Base-by-base conservation (phyloP, 1,140 invertebrate species). In the Drosophila subobscura region DNA sequence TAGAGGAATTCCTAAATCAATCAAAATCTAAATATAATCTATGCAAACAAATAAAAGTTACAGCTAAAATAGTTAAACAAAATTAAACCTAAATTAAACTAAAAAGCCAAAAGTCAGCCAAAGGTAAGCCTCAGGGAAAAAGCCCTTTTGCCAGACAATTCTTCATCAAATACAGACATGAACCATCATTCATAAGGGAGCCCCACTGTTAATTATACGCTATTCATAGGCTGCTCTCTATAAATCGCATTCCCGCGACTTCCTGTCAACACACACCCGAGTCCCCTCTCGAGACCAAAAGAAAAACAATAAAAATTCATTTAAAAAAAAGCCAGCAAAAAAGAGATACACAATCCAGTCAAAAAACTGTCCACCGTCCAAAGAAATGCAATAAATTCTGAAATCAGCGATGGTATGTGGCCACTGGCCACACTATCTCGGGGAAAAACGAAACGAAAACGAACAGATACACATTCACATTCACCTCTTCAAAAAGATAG, bases 331-430 rank as follows among this genome's bases (percentile, higher is more conserved):
- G 23, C 42, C 12, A 52, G 6, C 16, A 42, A 22, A 46, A 53
- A 33, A 60, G 12, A 70, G 5, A 33, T n/a, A 66, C 29, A 61
- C 33, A 45, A 20, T 75, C 72, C 72, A 75, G 72, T 75, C 67
- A 66, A 70, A 75, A 37, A 77, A 55, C 50, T 74, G 81, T 88
- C 77, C 64, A 71, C 73, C 65, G 61, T 46, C 58, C 81, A 66
- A 77, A 85, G 72, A 88, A 81, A 81, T 86, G 83, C 77, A 77
- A 86, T 86, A 86, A 86, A 86, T 86, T 86, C 75, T 56, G 46
- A 85, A 86, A 86, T 85, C 81, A 85, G 65, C 81, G 66, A 50
- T 61, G 81, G 55, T 79, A 76, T 79, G 78, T 71, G 29, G 12
- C 53, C 56, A 67, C 51, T 53, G 44, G 52, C 53, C 53, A 55